Conservation (phyloP, 2,797 vertebrate species). For the Tapera naevia region DNA sequence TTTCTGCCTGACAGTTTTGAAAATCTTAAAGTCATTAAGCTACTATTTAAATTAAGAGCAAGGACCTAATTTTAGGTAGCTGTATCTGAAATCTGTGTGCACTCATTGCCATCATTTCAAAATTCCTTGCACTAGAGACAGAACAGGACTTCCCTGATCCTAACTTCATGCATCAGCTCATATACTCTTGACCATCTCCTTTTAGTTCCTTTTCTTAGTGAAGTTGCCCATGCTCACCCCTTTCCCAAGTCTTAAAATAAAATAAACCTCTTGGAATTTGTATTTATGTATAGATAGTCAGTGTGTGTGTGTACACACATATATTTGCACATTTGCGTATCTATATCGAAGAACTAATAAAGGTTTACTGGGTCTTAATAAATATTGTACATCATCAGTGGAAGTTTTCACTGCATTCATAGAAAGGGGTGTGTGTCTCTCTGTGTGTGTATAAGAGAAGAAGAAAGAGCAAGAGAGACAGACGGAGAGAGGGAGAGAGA, state of each 20-base stretch:
- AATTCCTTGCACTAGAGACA: neutral
- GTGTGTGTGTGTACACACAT: neutral
- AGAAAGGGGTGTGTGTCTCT: slow-evolving; percentile 18
- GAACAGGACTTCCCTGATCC: neutral
- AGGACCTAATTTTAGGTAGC: slow-evolving; percentile 48
- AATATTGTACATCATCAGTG: neutral
- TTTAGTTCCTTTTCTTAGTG: neutral
- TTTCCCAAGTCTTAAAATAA: neutral
- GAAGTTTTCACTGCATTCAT: slow-evolving; percentile 37
- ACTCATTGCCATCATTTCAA: neutral
- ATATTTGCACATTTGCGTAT: neutral
- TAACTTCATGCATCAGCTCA: neutral
- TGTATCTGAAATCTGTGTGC: neutral
- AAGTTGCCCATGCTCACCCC: neutral
- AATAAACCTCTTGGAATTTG: neutral
- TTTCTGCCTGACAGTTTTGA: slow-evolving; percentile 47
- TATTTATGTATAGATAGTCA: neutral
- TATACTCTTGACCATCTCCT: neutral
- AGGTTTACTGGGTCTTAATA: neutral
- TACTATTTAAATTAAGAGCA: slow-evolving; percentile 29
- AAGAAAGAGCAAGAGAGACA: slow-evolving; percentile 47
- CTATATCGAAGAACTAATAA: neutral
- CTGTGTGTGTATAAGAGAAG: neutral
- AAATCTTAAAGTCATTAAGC: slow-evolving; percentile 47
- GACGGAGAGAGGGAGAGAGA: slow-evolving; percentile 57